phyloP scores from a whole-genome alignment of 2,797 vertebrate species.

The Helostoma temminkii region DNA sequence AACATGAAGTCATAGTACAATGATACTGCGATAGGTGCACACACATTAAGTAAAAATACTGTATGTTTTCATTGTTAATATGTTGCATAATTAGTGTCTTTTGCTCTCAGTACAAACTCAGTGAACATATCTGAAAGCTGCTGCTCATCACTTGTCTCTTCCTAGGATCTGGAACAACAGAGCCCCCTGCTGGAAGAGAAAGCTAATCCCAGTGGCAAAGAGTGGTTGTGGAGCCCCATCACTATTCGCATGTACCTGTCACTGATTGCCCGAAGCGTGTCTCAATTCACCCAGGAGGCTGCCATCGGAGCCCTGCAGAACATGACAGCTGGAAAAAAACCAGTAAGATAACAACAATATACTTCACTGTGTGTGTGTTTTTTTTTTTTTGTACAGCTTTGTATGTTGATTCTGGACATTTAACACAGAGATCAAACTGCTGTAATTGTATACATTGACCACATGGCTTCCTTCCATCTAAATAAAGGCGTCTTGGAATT shows the following conservation, averaged over 20 bases:
- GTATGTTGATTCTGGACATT: too few species aligned
- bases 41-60: too few species aligned
- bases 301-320: constrained; percentile 95
- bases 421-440: too few species aligned
- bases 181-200: constrained; percentile 87
- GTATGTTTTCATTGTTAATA: constrained; percentile 1
- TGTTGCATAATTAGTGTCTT: not conserved
- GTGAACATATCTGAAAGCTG: constrained; percentile 15
- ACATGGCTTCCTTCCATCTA: too few species aligned
- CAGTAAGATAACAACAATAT: constrained; percentile 69
- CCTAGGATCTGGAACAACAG: constrained; percentile 60
- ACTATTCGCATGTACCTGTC: constrained; percentile 93
- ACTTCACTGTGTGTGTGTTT: too few species aligned
- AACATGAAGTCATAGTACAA: not conserved
- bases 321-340: constrained; percentile 89
- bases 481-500: too few species aligned
- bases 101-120: constrained; percentile 12
- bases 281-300: constrained; percentile 89
- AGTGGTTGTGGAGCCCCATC: constrained; percentile 92
- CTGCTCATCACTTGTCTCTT: not conserved
- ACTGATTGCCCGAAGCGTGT: constrained; percentile 89
- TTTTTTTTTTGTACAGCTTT: not conserved
- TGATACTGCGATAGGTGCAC: too few species aligned
- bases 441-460: too few species aligned
- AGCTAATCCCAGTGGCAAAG: constrained; percentile 87